Evolutionary conservation across 2,797 vertebrate species (phyloP), one percentile per base, ranked within the genome.

Genomic region (Rhyacichthys aspro): DNA sequence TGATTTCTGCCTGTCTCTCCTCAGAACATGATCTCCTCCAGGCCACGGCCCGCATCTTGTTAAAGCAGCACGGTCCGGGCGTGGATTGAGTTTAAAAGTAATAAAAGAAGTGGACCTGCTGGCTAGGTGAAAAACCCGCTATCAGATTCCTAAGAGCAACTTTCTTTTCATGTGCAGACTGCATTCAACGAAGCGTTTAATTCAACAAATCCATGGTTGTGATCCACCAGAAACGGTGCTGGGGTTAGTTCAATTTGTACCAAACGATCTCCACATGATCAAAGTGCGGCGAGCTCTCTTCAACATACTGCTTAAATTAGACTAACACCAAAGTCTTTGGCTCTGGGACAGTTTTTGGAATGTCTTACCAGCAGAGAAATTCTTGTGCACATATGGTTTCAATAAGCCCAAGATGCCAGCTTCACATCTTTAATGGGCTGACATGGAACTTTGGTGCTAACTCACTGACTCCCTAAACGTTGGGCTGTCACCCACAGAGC

Each of bases 241-340:
- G 93, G 95, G 95, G 95, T 98, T 97, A 95, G 94, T 98, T 98
- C 97, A 99, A 99, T 99, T 99, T 99, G 98, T 99, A 98, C 95
- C 94, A 95, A 98, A 95, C 94, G 94, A 97, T 98, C 96, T 94
- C 94, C 93, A 92, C 94, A 95, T 98, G 97, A 99, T 99, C 98
- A 99, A 99, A 99, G 97, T 90, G 87, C 87, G 82, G 93, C 92
- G 72, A 92, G 91, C 94, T 95, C 94, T 94, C 95, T 94, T 94
- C 95, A 96, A 97, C 98, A 99, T 98, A 94, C 95, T 98, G 97
- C 96, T 99, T 98, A 98, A 98, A 99, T 99, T 99, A 99, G 95
- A 93, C 95, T 95, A 97, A 99, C 98, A 99, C 97, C 95, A 93
- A 96, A 96, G 95, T 96, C 94, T 96, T 95, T 95, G 95, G 97